phyloP scores from a whole-genome alignment of 2,888 invertebrate species.

The Luperina nickerlii region DNA sequence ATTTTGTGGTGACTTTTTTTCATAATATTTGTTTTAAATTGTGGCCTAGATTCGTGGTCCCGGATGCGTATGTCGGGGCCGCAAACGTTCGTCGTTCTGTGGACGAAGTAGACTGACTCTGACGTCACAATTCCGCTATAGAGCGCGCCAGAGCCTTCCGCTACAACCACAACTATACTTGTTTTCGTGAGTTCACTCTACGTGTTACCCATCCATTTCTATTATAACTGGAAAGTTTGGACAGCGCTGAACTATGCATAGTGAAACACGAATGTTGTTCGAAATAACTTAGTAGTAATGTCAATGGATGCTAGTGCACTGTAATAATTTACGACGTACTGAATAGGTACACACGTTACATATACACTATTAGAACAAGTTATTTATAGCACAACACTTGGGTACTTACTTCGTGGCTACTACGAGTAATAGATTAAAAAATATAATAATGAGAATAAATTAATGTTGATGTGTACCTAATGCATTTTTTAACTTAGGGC shows the following conservation, averaged over 20 bases:
- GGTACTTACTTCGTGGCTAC: background rate
- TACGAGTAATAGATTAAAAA: background rate
- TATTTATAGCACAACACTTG: background rate
- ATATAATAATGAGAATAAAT: background rate
- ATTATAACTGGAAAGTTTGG: constrained; percentile 57
- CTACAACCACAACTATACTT: constrained; percentile 68
- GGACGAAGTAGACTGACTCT: constrained; percentile 69
- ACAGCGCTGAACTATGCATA: constrained; percentile 42
- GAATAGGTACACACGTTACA: background rate
- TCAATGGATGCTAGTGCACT: constrained; percentile 22
- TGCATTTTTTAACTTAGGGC: constrained; percentile 8
- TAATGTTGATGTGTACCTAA: background rate
- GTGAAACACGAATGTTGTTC: constrained; percentile 33
- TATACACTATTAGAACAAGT: background rate
- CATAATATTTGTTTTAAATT: constrained; percentile 55
- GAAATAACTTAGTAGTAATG: constrained; percentile 27
- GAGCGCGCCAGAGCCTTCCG: constrained; percentile 71
- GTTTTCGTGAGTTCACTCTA: constrained; percentile 68
- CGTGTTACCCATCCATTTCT: constrained; percentile 55
- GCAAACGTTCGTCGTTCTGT: constrained; percentile 67
- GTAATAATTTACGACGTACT: background rate
- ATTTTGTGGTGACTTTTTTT: constrained; percentile 31
- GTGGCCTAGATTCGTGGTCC: constrained; percentile 73
- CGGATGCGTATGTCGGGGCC: constrained; percentile 74
- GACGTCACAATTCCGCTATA: constrained; percentile 75